Evolutionary conservation across 1,140 invertebrate genomes (phyloP), one percentile per base, ranked within the genome.

Genomic region (Nasonia vitripennis): DNA sequence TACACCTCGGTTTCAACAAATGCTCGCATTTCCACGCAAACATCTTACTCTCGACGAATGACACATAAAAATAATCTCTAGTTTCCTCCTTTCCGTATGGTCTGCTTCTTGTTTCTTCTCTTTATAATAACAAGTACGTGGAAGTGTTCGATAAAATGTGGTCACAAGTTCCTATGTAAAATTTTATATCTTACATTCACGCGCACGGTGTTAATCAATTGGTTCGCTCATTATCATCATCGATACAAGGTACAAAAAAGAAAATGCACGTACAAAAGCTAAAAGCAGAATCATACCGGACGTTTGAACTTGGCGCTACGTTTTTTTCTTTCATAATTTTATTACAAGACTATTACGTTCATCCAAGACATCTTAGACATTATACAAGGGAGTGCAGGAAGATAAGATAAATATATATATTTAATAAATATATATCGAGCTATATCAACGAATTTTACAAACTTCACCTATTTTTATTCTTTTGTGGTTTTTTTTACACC

Each of bases 1-100:
- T 90, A 91, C 89, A 91, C 83, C 85, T 89, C 88, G 85, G 83
- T 86, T 87, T 85, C 79, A 85, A 79, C 17, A 85, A 86, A 88
- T 87, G 71, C 48, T 85, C 83, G 87, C 87, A 89, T 88, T 86
- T 88, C 87, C 86, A 88, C 86, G 82, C 85, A 23, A 86, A 51
- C 48, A 90, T 87, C 74, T 87, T 75, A n/a, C 77, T 84, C 79
- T 51, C 9, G 67, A 74, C n/a, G 62, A 86, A 82, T 86, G 71
- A 83, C 81, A 79, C 78, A 84, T 79, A 81, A 85, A 86, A 86
- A 83, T 89, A 89, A 87, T 89, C 87, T 89, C 82, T 87, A 87
- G 86, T 87, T 86, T 89, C 84, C 27, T 27, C 27, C 27, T 27
- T 70, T 89, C 85, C 83, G 88, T 87, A 86, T 87, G 87, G 84